Evolutionary conservation across 2,797 vertebrate genomes (phyloP), one percentile per base, ranked within the genome.

Genomic region (Lagocephalus sceleratus): DNA sequence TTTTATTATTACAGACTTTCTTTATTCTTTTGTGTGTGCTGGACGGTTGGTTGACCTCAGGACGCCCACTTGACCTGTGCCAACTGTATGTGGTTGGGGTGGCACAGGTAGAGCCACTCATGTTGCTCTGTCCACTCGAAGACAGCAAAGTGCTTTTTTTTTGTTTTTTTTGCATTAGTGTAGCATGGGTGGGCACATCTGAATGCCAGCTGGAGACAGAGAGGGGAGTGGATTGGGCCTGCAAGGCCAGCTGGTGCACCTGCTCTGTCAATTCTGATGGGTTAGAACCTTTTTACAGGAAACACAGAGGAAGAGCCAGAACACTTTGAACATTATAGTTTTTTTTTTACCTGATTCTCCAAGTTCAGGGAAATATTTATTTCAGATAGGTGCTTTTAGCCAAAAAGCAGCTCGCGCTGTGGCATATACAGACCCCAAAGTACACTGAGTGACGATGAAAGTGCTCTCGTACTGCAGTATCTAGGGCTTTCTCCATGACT

Each of bases 211-310:
- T 81, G 79, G 77, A 78, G 57, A 57, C 57, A 51, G 64, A 64
- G 38, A 77, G 75, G 57, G 70, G 70, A 66, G 63, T 60, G 54
- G 66, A 55, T 63, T 43, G 58, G 68, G 73, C 53, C 62, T 68
- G 55, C 64, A 60, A 45, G 9, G 65, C 77, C 77, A 84, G 79
- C 72, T 74, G 81, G 78, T 82, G 67, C 77, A 78, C 72, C 73
- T 71, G 68, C 60, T 72, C 58, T 1, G 43, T 63, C 49, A 5
- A 26, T 5, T 49, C 57, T 32, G 64, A 76, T 60, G 66, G 55
- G 73, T 79, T 83, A 68, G 74, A 64, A 70, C 3, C 5, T 47
- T 47, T 25, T 50, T 9, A 25, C 11, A 57, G 53, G 26, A n/a
- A 65, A 44, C 45, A 66, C 15, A 11, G 5, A 44, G 20, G 9